These are phyloP conservation scores for Drosophila helvetica DNA, from an alignment of 2,888 invertebrate species.

Conservation along the genomic window DNA sequence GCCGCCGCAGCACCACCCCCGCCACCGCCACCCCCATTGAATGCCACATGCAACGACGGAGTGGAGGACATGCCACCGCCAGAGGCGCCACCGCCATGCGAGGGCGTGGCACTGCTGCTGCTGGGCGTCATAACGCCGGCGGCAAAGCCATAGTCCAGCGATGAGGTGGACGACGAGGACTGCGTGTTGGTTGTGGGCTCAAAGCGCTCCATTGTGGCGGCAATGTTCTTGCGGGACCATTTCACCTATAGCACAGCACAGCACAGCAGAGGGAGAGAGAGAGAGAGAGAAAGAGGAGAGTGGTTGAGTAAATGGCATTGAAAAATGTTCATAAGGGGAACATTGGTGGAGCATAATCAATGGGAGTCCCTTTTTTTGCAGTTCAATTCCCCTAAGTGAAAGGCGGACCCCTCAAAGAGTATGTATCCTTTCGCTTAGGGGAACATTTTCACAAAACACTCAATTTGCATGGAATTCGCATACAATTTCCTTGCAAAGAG, in stretches of 20 bases:
- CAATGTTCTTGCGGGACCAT: conserved; percentile 87
- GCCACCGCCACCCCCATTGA: conserved; percentile 56
- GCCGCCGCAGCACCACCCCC: conserved; percentile 26
- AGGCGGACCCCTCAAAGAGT: too few relatives aligned
- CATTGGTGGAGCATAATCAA: not conserved
- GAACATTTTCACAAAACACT: too few relatives aligned
- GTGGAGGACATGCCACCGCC: conserved; percentile 58
- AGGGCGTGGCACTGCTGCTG: conserved; percentile 74
- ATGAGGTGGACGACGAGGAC: conserved; percentile 78
- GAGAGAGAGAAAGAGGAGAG: not conserved
- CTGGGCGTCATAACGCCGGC: conserved; percentile 82
- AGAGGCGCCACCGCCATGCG: conserved; percentile 58
- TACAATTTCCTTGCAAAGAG: too few relatives aligned
- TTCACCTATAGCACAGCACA: conserved; percentile 85
- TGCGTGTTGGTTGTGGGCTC: conserved; percentile 84
- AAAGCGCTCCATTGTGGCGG: conserved; percentile 88
- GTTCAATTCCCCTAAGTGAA: too few relatives aligned
- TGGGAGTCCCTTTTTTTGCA: too few relatives aligned
- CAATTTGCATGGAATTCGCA: too few relatives aligned
- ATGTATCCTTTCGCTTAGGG: too few relatives aligned
- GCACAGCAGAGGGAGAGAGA: conserved; percentile 1
- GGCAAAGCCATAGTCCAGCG: conserved; percentile 82
- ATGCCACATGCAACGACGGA: conserved; percentile 67
- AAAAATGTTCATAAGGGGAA: not conserved
- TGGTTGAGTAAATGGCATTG: not conserved